Base-by-base conservation (phyloP, 1,140 invertebrate genomes). In the Eriosoma lanigerum region DNA sequence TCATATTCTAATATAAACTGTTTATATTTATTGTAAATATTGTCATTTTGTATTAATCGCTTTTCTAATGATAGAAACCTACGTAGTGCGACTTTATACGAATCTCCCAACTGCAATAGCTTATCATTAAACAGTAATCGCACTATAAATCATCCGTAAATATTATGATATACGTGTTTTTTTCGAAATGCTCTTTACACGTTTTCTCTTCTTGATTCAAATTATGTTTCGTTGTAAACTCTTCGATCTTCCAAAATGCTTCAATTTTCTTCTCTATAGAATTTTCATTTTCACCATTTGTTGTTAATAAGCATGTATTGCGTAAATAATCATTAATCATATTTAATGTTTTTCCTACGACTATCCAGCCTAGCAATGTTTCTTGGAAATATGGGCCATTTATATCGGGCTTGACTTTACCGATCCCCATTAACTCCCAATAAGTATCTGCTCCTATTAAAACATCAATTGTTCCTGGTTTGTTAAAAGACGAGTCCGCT, bases 101-200 rank as follows among this genome's bases (percentile, higher is more conserved):
- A 82, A 17, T 80, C 58, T 26, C 81, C 82, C 21, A 82, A 44
- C 10, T 21, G 19, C 0, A 12, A n/a, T 56, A 52, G 6, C 44
- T 48, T 24, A 73, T 56, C 44, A 1, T 81, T 68, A 19, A 82
- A 80, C 24, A 81, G 82, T 38, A 82, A 75, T 56, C 48, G 58
- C 5, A 82, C 82, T 2, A 82, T 54, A 73, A 58, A 82, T 56
- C 29, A 13, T 5, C 82, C 82, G 26, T 52, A 24, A 1, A 1
- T 12, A 50, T 82, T 29, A 38, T 12, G 9, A 12, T 10, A 56
- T 56, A 56, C 54, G 19, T 24, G 8, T 21, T 56, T 21, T n/a
- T n/a, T 56, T 12, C 8, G 60, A 80, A 82, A 62, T 80, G 73
- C 29, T 81, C 38, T 76, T 38, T 48, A 68, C 80, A 82, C 38